Evolutionary conservation across 2,888 invertebrate genomes (phyloP), one percentile per base, ranked within the genome.

Genomic region (Acleris emargana): DNA sequence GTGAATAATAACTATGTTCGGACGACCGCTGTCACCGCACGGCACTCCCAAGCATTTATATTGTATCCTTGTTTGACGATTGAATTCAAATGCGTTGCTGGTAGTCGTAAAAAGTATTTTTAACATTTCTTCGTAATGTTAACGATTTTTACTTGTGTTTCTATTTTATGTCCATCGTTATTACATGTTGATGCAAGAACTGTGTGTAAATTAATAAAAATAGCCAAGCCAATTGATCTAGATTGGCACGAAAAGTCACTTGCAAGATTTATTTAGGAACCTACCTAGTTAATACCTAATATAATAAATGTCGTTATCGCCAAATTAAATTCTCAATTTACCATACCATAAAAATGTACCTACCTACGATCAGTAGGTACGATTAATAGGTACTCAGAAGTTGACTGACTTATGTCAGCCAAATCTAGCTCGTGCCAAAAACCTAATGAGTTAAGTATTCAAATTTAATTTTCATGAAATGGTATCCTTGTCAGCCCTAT

Each of bases 1-100:
- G 83, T 80, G 83, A 86, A 85, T 85, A 88, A 88, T 87, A 85
- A 85, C 87, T 84, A 84, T 82, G 81, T 84, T 82, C 75, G 79
- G 81, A 76, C 83, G 76, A 77, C 73, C 76, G 77, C 73, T 77
- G 77, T 76, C 73, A 70, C 64, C 38, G 62, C 71, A 60, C 38
- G 38, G 13, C 50, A 57, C 54, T 28, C 42, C 52, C 64, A 59
- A 59, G 64, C 64, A 64, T 64, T 77, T 79, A 76, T 80, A 82
- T 80, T 82, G 66, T 66, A 61, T 86, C 84, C 84, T 87, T 79
- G 85, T 85, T 77, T 79, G 78, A 76, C 75, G 72, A 64, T 74
- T 70, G 83, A 84, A 87, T 87, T 78, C 71, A 76, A 86, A 86
- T 84, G 79, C 67, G 75, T 53, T 67, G 64, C 62, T 72, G 73